Evolutionary conservation across 2,888 invertebrate genomes (phyloP).

Genomic region (Ptychoptera albimana): DNA sequence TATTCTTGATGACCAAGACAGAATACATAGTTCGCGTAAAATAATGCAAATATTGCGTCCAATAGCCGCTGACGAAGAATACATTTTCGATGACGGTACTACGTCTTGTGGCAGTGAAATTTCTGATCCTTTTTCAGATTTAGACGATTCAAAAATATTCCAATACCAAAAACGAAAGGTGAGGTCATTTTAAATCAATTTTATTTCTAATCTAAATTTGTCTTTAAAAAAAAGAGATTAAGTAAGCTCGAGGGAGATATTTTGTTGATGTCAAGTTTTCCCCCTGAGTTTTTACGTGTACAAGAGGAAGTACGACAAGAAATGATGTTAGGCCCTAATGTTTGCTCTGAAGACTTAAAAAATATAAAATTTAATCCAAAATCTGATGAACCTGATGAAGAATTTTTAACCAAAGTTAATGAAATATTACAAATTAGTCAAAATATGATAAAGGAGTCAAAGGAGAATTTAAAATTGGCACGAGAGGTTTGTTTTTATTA

Average conservation of each 20-base stretch:
- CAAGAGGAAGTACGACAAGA: background rate
- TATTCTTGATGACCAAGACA: too few species aligned
- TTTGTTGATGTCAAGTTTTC: conserved; percentile 1
- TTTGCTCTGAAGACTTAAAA: conserved; percentile 3
- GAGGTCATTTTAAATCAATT: background rate
- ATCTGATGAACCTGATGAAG: background rate
- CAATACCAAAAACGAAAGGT: conserved; percentile 2
- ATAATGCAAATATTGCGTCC: background rate
- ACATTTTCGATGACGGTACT: conserved; percentile 4
- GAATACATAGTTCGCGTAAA: background rate
- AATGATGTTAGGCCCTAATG: conserved; percentile 1
- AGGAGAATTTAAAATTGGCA: background rate
- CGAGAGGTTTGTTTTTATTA: background rate
- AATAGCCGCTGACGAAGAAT: conserved; percentile 1
- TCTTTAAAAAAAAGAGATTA: background rate
- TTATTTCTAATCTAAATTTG: background rate
- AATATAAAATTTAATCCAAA: background rate
- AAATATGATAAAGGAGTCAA: background rate
- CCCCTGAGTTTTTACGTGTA: background rate
- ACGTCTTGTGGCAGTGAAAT: background rate
- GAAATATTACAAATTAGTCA: background rate
- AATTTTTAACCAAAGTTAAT: background rate
- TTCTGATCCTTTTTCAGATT: conserved; percentile 5
- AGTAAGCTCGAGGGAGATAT: conserved; percentile 5
- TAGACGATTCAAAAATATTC: background rate